Percentiles rank a stretch among this genome's conserved stretches.
These are phyloP conservation scores for Pomatorhinus ruficollis DNA, from an alignment of 2,113 vertebrate genomes.

Conservation along the genomic window DNA sequence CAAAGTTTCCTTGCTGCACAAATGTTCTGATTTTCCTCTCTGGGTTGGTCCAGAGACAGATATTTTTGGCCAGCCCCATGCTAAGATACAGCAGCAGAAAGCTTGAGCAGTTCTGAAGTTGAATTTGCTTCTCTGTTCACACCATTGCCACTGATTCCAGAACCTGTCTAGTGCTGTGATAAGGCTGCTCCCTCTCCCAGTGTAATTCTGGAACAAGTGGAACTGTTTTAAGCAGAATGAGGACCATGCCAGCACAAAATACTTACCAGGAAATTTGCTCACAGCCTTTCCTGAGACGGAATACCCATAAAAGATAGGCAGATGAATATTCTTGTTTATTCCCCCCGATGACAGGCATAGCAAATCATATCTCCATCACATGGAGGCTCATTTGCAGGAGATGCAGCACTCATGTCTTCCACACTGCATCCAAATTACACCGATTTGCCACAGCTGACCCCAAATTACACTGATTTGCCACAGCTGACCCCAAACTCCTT, in stretches of 20 bases:
- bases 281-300: background rate
- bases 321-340: background rate
- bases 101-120: background rate
- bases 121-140: background rate
- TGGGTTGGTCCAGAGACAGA: background rate
- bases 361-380: background rate
- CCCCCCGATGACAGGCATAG: background rate
- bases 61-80: background rate
- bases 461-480: background rate
- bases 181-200: background rate
- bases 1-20: background rate
- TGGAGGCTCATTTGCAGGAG: background rate
- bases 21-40: constrained; percentile 14
- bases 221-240: background rate
- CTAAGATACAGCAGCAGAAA: background rate
- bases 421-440: background rate
- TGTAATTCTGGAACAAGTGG: background rate
- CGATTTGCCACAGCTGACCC: background rate
- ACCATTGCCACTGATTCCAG: background rate
- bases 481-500: background rate
- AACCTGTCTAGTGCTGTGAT: background rate
- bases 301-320: background rate
- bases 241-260: background rate
- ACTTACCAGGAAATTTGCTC: background rate
- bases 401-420: background rate